These are phyloP conservation scores for Terrapene triunguis DNA, from an alignment of 2,113 vertebrate species.

Conservation along the genomic window DNA sequence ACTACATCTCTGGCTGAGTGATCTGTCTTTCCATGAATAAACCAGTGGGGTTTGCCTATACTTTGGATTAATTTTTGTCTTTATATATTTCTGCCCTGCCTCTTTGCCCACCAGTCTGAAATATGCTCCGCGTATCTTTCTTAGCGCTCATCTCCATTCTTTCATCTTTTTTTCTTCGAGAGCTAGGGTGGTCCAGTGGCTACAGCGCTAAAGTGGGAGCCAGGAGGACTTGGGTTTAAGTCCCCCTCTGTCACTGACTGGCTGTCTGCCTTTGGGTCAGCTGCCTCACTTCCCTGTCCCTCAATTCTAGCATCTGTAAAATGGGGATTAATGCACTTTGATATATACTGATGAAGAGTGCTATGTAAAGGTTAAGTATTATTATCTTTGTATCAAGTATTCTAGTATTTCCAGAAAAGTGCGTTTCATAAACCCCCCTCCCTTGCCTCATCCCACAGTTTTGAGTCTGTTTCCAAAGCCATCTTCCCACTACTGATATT, in stretches of 20 bases:
- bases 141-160: background rate
- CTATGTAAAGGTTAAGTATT: background rate
- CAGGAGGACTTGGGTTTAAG: background rate
- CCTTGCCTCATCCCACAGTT: background rate
- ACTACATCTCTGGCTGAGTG: background rate
- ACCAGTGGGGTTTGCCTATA: background rate
- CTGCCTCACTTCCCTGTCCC: background rate
- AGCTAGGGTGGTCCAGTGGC: background rate
- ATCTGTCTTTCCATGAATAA: background rate
- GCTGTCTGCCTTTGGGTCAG: background rate
- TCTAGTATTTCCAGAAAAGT: background rate
- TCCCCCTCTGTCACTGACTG: background rate
- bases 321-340: background rate
- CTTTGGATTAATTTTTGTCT: background rate
- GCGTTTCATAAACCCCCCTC: background rate
- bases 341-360: background rate
- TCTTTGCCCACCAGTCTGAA: background rate
- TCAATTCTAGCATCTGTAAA: background rate
- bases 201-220: background rate
- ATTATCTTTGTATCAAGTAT: background rate
- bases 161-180: background rate
- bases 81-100: background rate
- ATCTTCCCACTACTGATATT: accelerated
- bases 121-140: background rate
- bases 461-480: background rate